phyloP scores from a whole-genome alignment of 2,113 vertebrate species.

The Urocynchramus pylzowi region DNA sequence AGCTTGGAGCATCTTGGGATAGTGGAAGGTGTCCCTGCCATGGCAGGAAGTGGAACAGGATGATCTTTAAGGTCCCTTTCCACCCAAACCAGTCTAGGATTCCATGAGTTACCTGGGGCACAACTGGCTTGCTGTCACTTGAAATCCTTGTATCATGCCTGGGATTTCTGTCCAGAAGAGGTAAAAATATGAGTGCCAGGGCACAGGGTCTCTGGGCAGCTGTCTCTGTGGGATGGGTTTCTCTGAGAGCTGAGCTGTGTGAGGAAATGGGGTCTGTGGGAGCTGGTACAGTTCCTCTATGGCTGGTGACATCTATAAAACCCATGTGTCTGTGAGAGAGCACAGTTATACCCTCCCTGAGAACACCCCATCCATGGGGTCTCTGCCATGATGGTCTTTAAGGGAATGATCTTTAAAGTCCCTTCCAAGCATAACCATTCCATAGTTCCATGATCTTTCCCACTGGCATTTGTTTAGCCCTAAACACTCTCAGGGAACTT shows the following conservation, averaged over 20 bases:
- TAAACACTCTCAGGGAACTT: background rate
- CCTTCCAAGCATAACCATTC: background rate
- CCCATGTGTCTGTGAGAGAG: fast-evolving
- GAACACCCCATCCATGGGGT: background rate
- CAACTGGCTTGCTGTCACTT: background rate
- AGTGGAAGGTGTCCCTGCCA: background rate
- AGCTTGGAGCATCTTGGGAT: background rate
- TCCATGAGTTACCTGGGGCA: background rate
- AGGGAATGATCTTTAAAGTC: background rate
- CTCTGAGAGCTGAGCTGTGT: background rate
- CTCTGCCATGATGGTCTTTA: background rate
- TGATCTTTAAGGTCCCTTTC: background rate
- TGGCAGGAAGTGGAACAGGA: background rate
- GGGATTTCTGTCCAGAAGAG: background rate
- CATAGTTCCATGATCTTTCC: background rate
- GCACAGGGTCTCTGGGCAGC: background rate
- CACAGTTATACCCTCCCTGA: background rate
- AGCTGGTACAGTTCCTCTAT: background rate
- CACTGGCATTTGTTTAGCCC: background rate
- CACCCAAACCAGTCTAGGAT: background rate
- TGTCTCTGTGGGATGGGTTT: background rate
- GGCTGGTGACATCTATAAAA: background rate
- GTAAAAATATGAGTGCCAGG: background rate
- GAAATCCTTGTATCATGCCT: background rate
- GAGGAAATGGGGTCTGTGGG: background rate